These are phyloP conservation scores for Cranoglanis bouderius DNA, from an alignment of 2,113 vertebrate genomes.

Conservation along the genomic window DNA sequence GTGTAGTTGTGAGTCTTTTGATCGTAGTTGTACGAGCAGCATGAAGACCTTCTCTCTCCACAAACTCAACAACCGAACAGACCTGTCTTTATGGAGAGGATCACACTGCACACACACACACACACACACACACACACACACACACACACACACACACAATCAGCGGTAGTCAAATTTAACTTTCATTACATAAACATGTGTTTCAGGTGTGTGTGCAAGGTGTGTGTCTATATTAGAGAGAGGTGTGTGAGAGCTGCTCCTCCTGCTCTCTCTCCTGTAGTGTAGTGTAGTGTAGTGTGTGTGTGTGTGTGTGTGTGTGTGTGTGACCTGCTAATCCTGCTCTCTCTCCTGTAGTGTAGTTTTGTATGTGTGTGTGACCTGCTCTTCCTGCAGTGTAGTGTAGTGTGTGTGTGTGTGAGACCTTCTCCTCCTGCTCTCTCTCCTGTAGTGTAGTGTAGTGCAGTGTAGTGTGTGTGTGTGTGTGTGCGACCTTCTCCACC, in stretches of 20 bases:
- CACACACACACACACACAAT: background rate
- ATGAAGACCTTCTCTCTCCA: conserved; percentile 79
- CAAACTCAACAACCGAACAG: conserved; percentile 65
- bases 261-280: conserved; percentile 69
- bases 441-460: too few relatives aligned
- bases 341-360: too few relatives aligned
- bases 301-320: too few relatives aligned
- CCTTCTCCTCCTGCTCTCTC: too few relatives aligned
- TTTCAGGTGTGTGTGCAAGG: background rate
- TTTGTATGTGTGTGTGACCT: too few relatives aligned
- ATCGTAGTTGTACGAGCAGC: conserved; percentile 73
- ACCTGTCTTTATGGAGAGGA: conserved; percentile 54
- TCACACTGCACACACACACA: conserved; percentile 47
- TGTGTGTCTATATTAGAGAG: background rate
- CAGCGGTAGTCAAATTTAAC: background rate
- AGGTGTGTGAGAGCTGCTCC: conserved; percentile 59
- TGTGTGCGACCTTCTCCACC: too few relatives aligned
- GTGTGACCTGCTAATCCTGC: too few relatives aligned
- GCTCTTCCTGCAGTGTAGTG: too few relatives aligned
- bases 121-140: background rate
- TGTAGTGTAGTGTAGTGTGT: too few relatives aligned
- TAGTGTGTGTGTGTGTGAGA: too few relatives aligned
- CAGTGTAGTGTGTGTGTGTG: too few relatives aligned
- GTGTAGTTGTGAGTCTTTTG: conserved; percentile 68
- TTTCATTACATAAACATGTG: background rate